A percentile compares a stretch with the other conserved stretches of the same genome.
Evolutionary conservation across 2,888 invertebrate species (phyloP).

Genomic region (Criorhina ranunculi): DNA sequence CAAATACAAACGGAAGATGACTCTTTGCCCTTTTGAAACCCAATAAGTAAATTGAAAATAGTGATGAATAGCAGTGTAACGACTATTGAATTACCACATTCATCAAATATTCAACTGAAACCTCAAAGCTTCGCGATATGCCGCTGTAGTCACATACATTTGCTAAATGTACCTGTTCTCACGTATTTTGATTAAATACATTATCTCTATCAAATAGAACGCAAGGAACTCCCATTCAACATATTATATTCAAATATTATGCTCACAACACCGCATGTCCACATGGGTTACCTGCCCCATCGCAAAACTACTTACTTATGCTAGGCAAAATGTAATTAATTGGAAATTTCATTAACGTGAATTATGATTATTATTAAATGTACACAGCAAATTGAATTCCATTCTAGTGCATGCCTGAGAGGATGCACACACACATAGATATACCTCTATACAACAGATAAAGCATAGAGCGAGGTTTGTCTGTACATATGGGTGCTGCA

Average conservation of each 20-base stretch:
- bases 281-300: not conserved
- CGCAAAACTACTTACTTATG: slow-evolving; percentile 5
- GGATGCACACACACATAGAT: not conserved
- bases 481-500: too few relatives aligned
- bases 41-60: too few relatives aligned
- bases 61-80: too few relatives aligned
- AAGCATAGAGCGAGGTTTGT: not conserved
- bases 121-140: too few relatives aligned
- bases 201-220: not conserved
- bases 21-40: too few relatives aligned
- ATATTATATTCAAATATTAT: slow-evolving; percentile 13
- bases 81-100: too few relatives aligned
- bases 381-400: slow-evolving; percentile 46
- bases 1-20: too few relatives aligned
- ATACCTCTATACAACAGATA: not conserved
- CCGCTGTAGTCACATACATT: too few relatives aligned
- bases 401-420: not conserved
- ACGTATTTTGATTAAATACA: too few relatives aligned
- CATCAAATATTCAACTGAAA: too few relatives aligned
- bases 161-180: too few relatives aligned
- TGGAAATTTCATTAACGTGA: slow-evolving; percentile 47
- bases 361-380: slow-evolving; percentile 52
- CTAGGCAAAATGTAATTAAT: slow-evolving; percentile 46
- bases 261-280: not conserved
- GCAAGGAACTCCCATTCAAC: not conserved